Evolutionary conservation across 2,888 invertebrate genomes (phyloP), one percentile per base, ranked within the genome.

Genomic region (Epinotia nisella): DNA sequence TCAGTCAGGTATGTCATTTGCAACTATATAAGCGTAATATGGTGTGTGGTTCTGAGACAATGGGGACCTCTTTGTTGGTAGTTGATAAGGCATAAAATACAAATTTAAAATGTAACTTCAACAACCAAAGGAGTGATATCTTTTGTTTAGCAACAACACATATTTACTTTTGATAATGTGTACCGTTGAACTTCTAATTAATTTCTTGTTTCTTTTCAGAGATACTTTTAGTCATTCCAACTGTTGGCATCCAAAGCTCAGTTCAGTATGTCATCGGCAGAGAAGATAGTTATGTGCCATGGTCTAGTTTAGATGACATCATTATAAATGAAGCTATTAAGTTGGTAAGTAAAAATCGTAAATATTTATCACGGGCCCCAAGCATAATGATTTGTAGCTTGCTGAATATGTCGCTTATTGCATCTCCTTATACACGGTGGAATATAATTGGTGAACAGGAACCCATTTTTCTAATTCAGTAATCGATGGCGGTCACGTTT

Each of bases 281-380:
- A 77, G 89, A 92, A 79, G 87, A 90, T 66, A 82, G 83, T 17
- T 94, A 91, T 77, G 84, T 94, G 3, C 86, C 92, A 17, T 94
- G 94, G 94, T 78, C 87, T 7, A 85, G 82, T 76, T 85, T 94
- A 75, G 90, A 93, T 78, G 93, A 93, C 84, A 85, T 94, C 55
- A 89, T 94, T 35, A 94, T 94, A 49, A 93, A 93, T 85, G 94
- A 94, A 89, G 93, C 93, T 65, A 86, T 94, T 62, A 89, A 91
- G 82, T 81, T 90, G 85, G 94, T 94, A 80, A 85, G 81, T 70
- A 62, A 9, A n/a, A 35, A 35, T 39, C 45, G 10, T 51, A 60
- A 13, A 29, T 10, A 11, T 56, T 39, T 41, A 17, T n/a, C 15
- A 59, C 4, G 3, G 13, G 4, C 3, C 15, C 2, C 45, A 29